Evolutionary conservation across 1,140 invertebrate genomes (phyloP), one percentile per base, ranked within the genome.

Genomic region (Magallana ariakensis): DNA sequence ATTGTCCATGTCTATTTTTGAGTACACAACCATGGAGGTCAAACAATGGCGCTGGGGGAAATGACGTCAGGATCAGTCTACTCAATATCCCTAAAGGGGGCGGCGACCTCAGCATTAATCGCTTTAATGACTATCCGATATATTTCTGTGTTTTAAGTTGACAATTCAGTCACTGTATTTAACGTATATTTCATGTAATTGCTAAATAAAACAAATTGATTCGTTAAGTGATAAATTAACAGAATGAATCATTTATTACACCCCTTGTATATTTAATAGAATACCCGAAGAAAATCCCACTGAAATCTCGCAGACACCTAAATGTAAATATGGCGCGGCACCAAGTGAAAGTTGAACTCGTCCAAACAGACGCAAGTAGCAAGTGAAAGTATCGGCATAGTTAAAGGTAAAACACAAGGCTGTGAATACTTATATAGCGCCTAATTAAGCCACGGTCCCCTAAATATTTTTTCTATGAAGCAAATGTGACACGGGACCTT

Each of bases 1-100:
- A 87, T 94, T 93, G 54, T 94, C 93, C 93, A 94, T 90, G 66
- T 19, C 22, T 75, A 75, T 26, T 86, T 92, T 89, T 88, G 84
- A 70, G 80, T 87, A 85, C 85, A 83, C 80, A 84, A 87, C 85
- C 85, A 87, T 90, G 75, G 89, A 92, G 89, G 89, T 92, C 89
- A 90, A 88, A 53, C 87, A 89, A 91, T 91, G 91, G 90, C 89
- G 89, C 87, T 86, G 80, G 87, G 91, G 66, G 90, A 91, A 89
- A 87, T 92, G 91, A 92, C 91, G 91, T 91, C 75, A 62, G 66
- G 58, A 16, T 55, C 22, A 75, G 19, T 75, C 66, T n/a, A 82
- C 33, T 82, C 19, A 15, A 55, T 15, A 82, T 54, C 13, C 22
- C 11, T 55, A 22, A 53, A 56, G 80, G 80, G 80, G 80, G 10